Base-by-base conservation (phyloP, 1,140 invertebrate species). In the Anastrepha ludens region DNA sequence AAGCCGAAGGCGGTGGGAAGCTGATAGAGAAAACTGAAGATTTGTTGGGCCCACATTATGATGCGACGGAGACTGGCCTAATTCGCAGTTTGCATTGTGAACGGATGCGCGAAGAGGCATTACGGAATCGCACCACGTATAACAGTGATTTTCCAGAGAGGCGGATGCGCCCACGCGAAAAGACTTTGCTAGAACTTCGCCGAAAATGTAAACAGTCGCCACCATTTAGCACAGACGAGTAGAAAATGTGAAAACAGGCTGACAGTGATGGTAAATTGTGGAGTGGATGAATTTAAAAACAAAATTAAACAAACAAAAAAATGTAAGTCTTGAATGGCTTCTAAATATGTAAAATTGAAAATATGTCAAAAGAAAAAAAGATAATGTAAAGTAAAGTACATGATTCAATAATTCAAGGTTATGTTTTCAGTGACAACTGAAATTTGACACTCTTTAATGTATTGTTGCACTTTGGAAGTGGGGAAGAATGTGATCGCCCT, bases 1-100 rank as follows among this genome's bases (percentile, higher is more conserved):
- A 50, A 50, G 17, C 17, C 0, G 47, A 15, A 13, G 55, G 44
- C 6, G 47, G 47, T 0, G 15, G 55, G 3, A 81, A 81, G 47
- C 29, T 81, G 47, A 17, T 81, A 9, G 74, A 81, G 3, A 81
- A 81, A 29, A 81, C 6, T 55, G 74, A 81, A 81, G 74, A 81
- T 47, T 47, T 81, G 47, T 55, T 81, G 9, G 9, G 74, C 9
- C 50, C 15, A 11, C 55, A 81, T n/a, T 55, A 20, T 13, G 15
- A 50, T 7, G 7, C 44, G 7, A 81, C 74, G 3, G n/a, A 81
- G 20, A 81, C 74, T 55, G 74, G 74, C 3, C 13, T 81, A n/a
- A 8, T 55, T 6, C 44, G 44, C 8, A 5, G 47, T 6, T 41
- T 81, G 3, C 41, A 55, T 17, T 55, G 47, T 3, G 47, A 55